phyloP scores from a whole-genome alignment of 2,797 vertebrate genomes.

The Scleropages formosus region DNA sequence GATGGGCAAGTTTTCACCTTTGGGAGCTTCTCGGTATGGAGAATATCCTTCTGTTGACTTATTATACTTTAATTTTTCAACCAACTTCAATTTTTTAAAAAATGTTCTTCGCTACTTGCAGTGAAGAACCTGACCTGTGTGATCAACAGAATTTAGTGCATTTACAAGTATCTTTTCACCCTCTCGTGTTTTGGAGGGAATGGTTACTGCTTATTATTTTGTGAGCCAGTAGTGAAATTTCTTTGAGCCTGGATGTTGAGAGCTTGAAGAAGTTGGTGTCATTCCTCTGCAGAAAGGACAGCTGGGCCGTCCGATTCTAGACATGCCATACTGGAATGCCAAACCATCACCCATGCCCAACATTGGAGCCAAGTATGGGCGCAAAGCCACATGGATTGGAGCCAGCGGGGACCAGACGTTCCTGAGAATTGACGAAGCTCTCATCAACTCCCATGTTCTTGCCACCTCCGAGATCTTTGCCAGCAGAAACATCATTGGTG shows the following conservation, averaged over 20 bases:
- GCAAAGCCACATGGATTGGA: conserved; percentile 97
- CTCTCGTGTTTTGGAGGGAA: too few species aligned
- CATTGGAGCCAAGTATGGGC: conserved; percentile 93
- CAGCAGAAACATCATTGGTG: conserved; percentile 95
- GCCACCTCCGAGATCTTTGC: conserved; percentile 98
- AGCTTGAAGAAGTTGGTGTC: too few species aligned
- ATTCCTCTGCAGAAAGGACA: conserved; percentile 85
- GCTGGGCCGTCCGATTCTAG: conserved; percentile 91
- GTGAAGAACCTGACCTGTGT: too few species aligned
- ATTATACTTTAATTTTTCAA: background rate
- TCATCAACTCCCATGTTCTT: conserved; percentile 96
- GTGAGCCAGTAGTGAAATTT: too few species aligned
- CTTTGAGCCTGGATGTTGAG: too few species aligned
- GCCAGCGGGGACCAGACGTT: conserved; percentile 98
- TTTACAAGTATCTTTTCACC: too few species aligned
- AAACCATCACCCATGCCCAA: conserved; percentile 97
- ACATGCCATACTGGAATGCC: conserved; percentile 98
- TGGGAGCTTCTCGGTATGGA: conserved; percentile 96
- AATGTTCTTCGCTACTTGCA: background rate
- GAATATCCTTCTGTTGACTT: background rate
- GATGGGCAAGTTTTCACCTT: conserved; percentile 99
- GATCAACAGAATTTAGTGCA: too few species aligned
- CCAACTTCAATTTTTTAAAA: background rate
- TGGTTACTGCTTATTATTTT: too few species aligned
- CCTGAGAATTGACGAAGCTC: conserved; percentile 93